Evolutionary conservation across 2,113 vertebrate genomes (phyloP), one percentile per base, ranked within the genome.

Genomic region (Gallinago paraguaiae): DNA sequence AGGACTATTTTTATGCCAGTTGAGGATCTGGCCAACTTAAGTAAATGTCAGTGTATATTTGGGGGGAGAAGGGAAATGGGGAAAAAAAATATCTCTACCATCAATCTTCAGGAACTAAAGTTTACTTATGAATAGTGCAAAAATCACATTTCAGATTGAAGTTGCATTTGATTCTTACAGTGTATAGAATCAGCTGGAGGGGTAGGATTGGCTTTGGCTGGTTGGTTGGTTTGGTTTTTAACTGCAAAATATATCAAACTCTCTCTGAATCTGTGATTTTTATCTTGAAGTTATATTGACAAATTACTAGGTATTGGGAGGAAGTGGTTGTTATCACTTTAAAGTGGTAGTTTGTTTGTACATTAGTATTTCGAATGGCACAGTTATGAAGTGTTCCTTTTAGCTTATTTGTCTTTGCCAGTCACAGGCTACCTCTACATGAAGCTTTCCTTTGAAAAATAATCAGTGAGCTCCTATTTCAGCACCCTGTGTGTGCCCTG

Each of bases 1-100:
- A 67, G 51, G 45, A 59, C 91, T 82, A 37, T 68, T 91, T 93
- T 89, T 68, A 72, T 87, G 31, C 57, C 22, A 65, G 35, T 53
- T 78, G 65, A 84, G 22, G 69, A 76, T 85, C 50, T 93, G 65
- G 15, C 56, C 20, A 57, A 27, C 2, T 78, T 59, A 60, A 46
- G 10, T 75, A 86, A 92, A 64, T 71, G 51, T 70, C 35, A 43
- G 46, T 70, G 10, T 83, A 20, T 70, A 31, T 63, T 61, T 35
- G 14, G 17, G 6, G 25, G 17, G 3, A 9, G 3, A 7, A 13
- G 6, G 13, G 6, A 33, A 23, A 22, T 5, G 27, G 6, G 18
- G 8, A 2, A 1, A 35, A 35, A 65, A 51, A 57, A 50, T 43
- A 17, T 48, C 3, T 33, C 13, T 37, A 17, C 41, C 12, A 23